Base-by-base conservation (phyloP, 2,113 vertebrate genomes). In the Ranitomeya variabilis region DNA sequence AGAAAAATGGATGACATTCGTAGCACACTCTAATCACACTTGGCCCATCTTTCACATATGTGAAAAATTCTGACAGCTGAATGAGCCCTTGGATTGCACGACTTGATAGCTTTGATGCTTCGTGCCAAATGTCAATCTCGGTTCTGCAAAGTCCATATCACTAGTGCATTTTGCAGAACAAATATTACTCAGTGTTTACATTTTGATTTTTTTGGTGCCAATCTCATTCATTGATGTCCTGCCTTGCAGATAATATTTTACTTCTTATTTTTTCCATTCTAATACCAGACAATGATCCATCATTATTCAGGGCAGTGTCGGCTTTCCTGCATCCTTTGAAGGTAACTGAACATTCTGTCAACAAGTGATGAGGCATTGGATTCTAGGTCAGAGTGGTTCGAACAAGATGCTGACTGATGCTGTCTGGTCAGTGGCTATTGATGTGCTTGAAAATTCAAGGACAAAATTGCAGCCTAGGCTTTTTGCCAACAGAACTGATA, bases 391-490 rank as follows among this genome's bases (percentile, higher is more conserved):
- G n/a, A 23, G 16, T 80, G 60, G 57, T 45, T 67, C 55, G 21
- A 86, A 66, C 59, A 66, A 87, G 86, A 87, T 87, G 86, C 85
- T 87, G 85, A 80, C 60, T 87, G 76, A 87, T 87, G 85, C 76
- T 87, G 86, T 80, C 86, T 87, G 62, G 77, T 55, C 76, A 80
- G 12, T 31, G n/a, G 23, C 80, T 66, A 80, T 80, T 87, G 86
- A 87, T 80, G 77, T 45, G 55, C 86, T 80, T 5, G 26, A 80
- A 69, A 57, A 31, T 80, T 80, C 86, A 87, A 87, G 76, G 45
- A 57, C 62, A 80, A 87, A 80, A 80, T 80, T 57, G 77, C 54
- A 73, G 55, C 67, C 84, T 45, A 52, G 84, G 84, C 54, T 86
- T 74, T 21, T 59, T 60, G 84, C 84, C 84, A 86, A 52, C 54